Evolutionary conservation across 2,113 vertebrate genomes (phyloP), one percentile per base, ranked within the genome.

Genomic region (Pedetes capensis): DNA sequence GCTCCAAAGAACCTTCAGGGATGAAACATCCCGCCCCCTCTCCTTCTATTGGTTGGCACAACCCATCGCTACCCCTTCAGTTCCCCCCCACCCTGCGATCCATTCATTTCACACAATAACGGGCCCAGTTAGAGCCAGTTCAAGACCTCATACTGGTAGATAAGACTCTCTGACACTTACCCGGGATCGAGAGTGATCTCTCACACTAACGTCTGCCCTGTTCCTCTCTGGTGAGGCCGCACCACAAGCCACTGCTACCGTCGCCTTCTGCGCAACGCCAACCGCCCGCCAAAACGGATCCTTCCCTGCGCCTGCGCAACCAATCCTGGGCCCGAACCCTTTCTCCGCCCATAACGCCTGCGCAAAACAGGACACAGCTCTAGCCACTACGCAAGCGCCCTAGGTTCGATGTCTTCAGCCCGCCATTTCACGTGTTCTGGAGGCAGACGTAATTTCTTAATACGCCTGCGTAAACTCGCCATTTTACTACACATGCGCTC

Each of bases 261-360:
- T 96, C 86, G 96, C 95, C 96, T 98, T 94, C 97, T 98, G 97
- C 98, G 98, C 97, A 97, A 97, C 97, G 96, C 97, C 97, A 96
- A 97, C 98, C 97, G 97, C 98, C 98, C 98, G 98, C 98, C 98
- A 98, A 98, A 98, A 98, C 95, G 97, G 97, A 97, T 93, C 88
- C 93, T 64, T 87, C 76, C 89, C 25, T 96, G 98, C 98, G 98
- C 98, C 97, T 96, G 98, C 98, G 98, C 97, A 86, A 64, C 95
- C 96, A 96, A 96, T 96, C 93, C 95, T 32, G 66, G 44, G 44
- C 2, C 51, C 32, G 27, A 89, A 91, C 86, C 91, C 63, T 95
- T 92, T 95, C 96, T 96, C 96, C 97, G 95, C 97, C 96, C 97
- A 87, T 42, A 61, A 89, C 92, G 95, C 91, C 88, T 95, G 96